These are phyloP conservation scores for Centropristis striata DNA, from an alignment of 2,113 vertebrate species.

Conservation along the genomic window DNA sequence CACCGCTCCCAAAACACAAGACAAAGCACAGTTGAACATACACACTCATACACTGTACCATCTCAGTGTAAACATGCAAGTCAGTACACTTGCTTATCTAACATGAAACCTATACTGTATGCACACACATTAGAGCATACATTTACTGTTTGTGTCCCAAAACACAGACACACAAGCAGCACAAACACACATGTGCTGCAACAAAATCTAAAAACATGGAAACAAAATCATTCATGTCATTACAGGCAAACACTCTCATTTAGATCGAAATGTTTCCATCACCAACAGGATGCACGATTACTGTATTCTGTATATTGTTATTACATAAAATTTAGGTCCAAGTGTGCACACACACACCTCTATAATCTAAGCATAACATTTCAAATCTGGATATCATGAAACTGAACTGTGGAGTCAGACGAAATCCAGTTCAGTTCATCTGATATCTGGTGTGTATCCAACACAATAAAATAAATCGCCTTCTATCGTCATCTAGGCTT, in stretches of 20 bases:
- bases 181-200: neutral
- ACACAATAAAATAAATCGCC: too few relatives aligned
- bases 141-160: neutral
- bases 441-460: too few relatives aligned
- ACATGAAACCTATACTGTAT: constrained; percentile 11
- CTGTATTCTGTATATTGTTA: neutral
- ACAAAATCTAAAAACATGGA: neutral
- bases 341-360: too few relatives aligned
- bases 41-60: constrained; percentile 14
- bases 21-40: constrained; percentile 51
- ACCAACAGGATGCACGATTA: neutral
- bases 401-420: too few relatives aligned
- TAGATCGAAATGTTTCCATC: neutral
- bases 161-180: neutral
- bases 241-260: neutral
- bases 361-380: too few relatives aligned
- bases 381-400: too few relatives aligned
- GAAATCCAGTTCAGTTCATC: too few relatives aligned
- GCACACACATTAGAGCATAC: neutral
- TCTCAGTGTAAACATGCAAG: constrained; percentile 18
- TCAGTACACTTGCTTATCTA: constrained; percentile 4
- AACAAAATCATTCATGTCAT: neutral
- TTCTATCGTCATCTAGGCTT: too few relatives aligned
- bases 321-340: neutral
- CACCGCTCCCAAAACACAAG: constrained; percentile 79